Evolutionary conservation across 2,888 invertebrate species (phyloP).

Genomic region (Scaptomyza tumidula): DNA sequence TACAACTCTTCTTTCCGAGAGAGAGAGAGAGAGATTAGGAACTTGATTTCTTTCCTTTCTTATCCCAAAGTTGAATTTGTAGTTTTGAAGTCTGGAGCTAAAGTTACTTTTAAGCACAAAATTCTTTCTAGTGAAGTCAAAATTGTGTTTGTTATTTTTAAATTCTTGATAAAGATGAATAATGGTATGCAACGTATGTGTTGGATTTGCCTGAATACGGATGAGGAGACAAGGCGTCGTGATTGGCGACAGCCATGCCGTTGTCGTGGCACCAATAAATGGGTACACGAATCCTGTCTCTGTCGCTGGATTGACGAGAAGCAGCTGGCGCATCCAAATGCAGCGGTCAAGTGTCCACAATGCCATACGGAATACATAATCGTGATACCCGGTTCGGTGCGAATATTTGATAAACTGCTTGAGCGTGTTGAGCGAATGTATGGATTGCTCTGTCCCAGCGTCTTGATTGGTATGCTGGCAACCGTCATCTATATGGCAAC

Average conservation of each 20-base stretch:
- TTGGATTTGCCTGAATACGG: slow-evolving; percentile 64
- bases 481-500: slow-evolving; percentile 54
- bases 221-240: slow-evolving; percentile 35
- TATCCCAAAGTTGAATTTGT: neutral
- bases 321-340: slow-evolving; percentile 33
- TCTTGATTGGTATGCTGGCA: slow-evolving; percentile 49
- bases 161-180: neutral
- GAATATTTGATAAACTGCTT: slow-evolving; percentile 51
- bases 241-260: slow-evolving; percentile 71
- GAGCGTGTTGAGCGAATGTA: slow-evolving; percentile 47
- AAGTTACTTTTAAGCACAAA: neutral
- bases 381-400: slow-evolving; percentile 39
- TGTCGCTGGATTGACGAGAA: slow-evolving; percentile 65
- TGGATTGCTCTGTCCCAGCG: slow-evolving; percentile 43
- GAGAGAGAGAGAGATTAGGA: too few relatives aligned
- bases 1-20: too few relatives aligned
- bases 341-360: slow-evolving; percentile 49
- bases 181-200: slow-evolving; percentile 45
- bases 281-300: slow-evolving; percentile 69
- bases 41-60: neutral
- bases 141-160: slow-evolving; percentile 22
- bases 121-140: slow-evolving; percentile 10
- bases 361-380: slow-evolving; percentile 63
- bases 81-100: slow-evolving; percentile 4
- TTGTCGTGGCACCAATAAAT: slow-evolving; percentile 61